Conservation (phyloP, 2,888 invertebrate genomes). For the Andrena fulva region DNA sequence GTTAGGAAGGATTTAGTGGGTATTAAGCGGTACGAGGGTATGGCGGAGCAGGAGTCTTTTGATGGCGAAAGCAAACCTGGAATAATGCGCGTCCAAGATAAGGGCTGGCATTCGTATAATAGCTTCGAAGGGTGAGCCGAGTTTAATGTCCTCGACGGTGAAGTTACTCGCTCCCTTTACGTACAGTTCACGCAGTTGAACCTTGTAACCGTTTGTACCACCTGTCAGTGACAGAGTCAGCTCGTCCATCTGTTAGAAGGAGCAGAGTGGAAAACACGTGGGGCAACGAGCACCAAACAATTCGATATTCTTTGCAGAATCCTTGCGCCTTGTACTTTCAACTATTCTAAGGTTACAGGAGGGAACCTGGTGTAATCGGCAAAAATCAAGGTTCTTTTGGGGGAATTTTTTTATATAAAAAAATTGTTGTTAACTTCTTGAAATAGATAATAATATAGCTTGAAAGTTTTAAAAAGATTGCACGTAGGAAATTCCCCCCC, state of each 20-base stretch:
- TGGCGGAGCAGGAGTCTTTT: constrained; percentile 18
- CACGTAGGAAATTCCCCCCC: too few relatives aligned
- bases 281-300: background rate
- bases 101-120: constrained; percentile 88
- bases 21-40: background rate
- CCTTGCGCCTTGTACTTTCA: too few relatives aligned
- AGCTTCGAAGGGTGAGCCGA: constrained; percentile 89
- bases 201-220: constrained; percentile 85
- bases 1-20: background rate
- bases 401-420: too few relatives aligned
- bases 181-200: constrained; percentile 84
- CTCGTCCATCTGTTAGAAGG: constrained; percentile 84
- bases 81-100: constrained; percentile 88
- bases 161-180: constrained; percentile 85
- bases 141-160: constrained; percentile 85
- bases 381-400: too few relatives aligned
- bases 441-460: too few relatives aligned
- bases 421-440: too few relatives aligned
- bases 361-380: too few relatives aligned
- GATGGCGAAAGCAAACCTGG: constrained; percentile 77
- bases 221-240: constrained; percentile 86
- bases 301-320: background rate
- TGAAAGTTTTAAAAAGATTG: too few relatives aligned
- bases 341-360: too few relatives aligned
- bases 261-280: background rate